Percentiles rank a stretch among this genome's conserved stretches.
phyloP scores from a whole-genome alignment of 2,797 vertebrate species.

The Megalops cyprinoides region DNA sequence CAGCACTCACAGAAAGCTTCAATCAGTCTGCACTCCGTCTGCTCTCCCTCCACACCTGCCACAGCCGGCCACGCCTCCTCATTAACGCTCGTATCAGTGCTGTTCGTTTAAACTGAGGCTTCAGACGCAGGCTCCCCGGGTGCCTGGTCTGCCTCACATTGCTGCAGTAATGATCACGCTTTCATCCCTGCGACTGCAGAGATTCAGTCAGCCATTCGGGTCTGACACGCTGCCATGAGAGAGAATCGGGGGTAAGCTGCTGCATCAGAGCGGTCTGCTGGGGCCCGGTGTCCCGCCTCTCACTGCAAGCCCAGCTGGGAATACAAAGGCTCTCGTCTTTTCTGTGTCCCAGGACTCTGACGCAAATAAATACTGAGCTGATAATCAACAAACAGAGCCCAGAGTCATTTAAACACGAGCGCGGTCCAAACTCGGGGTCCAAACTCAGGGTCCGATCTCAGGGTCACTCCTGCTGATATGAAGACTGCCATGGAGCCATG shows the following conservation, averaged over 20 bases:
- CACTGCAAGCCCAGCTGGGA: not conserved
- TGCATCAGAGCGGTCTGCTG: too few species aligned
- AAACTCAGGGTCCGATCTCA: not conserved
- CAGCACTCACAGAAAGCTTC: not conserved
- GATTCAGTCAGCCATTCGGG: too few species aligned
- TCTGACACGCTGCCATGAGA: too few species aligned
- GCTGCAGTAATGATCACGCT: too few species aligned
- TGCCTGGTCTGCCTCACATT: not conserved
- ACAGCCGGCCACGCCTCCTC: too few species aligned
- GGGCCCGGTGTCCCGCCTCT: not conserved
- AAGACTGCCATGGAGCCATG: not conserved
- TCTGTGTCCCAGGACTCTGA: not conserved
- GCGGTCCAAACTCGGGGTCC: too few species aligned
- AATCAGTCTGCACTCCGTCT: too few species aligned
- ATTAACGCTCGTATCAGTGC: not conserved
- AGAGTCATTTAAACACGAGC: not conserved
- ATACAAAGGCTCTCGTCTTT: not conserved
- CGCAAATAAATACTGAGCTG: not conserved
- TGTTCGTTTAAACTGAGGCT: not conserved
- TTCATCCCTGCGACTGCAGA: too few species aligned
- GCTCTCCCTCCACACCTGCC: too few species aligned
- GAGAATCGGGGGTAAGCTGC: too few species aligned
- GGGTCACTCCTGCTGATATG: not conserved
- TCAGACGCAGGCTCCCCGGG: not conserved
- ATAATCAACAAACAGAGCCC: slow-evolving; percentile 1